These are phyloP conservation scores for Cryptotermes secundus DNA, from an alignment of 1,140 invertebrate species.

Conservation along the genomic window DNA sequence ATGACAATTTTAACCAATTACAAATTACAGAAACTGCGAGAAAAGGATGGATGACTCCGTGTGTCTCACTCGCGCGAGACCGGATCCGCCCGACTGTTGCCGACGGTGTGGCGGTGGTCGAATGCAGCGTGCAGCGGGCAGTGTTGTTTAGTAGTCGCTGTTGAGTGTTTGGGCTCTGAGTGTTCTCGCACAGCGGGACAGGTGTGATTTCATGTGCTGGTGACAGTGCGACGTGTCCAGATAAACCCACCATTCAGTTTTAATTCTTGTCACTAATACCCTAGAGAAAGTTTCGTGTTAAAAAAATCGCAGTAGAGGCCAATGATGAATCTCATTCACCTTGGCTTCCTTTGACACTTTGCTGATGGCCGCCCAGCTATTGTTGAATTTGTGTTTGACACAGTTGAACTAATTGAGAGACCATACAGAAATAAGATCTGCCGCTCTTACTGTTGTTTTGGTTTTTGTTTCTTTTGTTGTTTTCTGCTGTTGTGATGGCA, in stretches of 20 bases:
- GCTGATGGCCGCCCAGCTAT: background rate
- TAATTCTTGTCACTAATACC: background rate
- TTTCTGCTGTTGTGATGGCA: constrained; percentile 50
- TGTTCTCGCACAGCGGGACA: background rate
- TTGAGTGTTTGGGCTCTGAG: background rate
- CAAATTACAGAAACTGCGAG: no score
- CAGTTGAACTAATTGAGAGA: no score
- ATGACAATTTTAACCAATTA: no score
- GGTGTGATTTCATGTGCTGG: background rate
- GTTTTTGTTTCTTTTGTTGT: background rate
- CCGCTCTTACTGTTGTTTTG: background rate
- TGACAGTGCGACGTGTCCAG: background rate
- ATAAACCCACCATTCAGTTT: background rate
- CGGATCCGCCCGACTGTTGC: background rate
- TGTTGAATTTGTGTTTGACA: background rate
- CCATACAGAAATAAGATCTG: background rate
- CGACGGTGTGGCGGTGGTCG: background rate
- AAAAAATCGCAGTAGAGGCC: background rate
- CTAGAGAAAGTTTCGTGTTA: no score
- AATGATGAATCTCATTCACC: background rate
- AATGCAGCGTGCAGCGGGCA: background rate
- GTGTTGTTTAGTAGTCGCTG: background rate
- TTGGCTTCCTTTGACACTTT: background rate
- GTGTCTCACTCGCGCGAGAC: background rate
- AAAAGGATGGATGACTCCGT: no score